A percentile compares a stretch with the other conserved stretches of the same genome.
Conservation (phyloP, 1,140 invertebrate species). For the Hycleus cichorii region DNA sequence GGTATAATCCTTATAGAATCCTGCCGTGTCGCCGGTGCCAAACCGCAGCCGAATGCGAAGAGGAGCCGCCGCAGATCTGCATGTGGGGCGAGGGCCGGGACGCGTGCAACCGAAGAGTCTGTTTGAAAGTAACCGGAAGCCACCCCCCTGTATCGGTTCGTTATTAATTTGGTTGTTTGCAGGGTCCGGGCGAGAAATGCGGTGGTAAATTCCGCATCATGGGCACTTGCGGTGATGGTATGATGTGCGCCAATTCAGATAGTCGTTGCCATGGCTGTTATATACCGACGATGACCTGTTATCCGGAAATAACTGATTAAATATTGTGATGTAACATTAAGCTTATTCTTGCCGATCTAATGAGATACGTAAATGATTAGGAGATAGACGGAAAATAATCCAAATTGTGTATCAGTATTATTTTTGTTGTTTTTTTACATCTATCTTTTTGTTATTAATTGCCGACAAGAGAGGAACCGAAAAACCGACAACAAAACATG, state of each 20-base stretch:
- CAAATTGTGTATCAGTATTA: slow-evolving; percentile 1
- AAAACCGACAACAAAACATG: too few species aligned
- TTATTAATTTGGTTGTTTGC: slow-evolving; percentile 10
- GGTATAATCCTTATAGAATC: too few species aligned
- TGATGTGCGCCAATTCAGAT: slow-evolving; percentile 43
- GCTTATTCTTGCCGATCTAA: not conserved
- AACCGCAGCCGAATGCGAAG: slow-evolving; percentile 30
- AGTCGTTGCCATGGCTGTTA: slow-evolving; percentile 45
- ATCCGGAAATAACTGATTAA: not conserved
- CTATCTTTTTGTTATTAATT: too few species aligned
- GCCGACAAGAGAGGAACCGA: too few species aligned
- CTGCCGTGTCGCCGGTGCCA: slow-evolving; percentile 13
- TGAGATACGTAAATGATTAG: not conserved
- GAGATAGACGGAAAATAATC: not conserved
- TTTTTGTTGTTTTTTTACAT: not conserved
- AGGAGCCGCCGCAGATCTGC: slow-evolving; percentile 27
- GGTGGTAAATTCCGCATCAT: slow-evolving; percentile 41
- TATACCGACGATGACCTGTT: slow-evolving; percentile 28
- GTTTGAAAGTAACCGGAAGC: slow-evolving; percentile 31
- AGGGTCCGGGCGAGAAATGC: slow-evolving; percentile 48
- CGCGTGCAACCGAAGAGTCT: slow-evolving; percentile 31
- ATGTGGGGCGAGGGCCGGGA: slow-evolving; percentile 34
- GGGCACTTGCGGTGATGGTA: slow-evolving; percentile 47
- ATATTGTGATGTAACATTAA: too few species aligned
- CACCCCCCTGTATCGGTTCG: not conserved